A percentile compares a stretch with the other conserved stretches of the same genome.
Evolutionary conservation across 2,113 vertebrate genomes (phyloP).

Genomic region (Columbina picui): DNA sequence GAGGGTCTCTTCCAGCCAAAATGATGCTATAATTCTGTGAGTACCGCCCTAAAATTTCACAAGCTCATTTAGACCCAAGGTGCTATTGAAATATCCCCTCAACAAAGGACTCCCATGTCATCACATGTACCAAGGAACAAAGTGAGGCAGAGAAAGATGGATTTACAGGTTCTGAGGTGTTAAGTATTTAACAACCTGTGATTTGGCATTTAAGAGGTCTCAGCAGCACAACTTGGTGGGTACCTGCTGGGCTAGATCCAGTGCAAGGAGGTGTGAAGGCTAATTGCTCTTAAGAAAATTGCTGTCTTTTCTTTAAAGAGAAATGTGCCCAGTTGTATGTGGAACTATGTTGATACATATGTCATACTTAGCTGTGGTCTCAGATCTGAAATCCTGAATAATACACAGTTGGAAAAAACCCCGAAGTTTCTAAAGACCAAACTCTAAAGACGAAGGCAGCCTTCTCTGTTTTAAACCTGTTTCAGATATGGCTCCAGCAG

Average conservation of each 20-base stretch:
- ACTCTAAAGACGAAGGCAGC: not conserved
- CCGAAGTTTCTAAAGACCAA: not conserved
- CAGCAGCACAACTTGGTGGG: not conserved
- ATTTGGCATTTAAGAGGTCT: not conserved
- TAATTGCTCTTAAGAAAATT: not conserved
- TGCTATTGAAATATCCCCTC: not conserved
- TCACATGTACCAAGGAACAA: not conserved
- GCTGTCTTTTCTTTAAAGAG: not conserved
- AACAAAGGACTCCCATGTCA: not conserved
- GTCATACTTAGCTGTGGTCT: not conserved
- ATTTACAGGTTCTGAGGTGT: not conserved
- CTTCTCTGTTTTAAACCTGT: not conserved
- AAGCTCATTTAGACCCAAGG: not conserved
- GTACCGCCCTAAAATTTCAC: not conserved
- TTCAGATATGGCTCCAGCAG: not conserved
- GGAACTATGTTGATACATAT: not conserved
- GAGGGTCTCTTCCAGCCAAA: too few species aligned
- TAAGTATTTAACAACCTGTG: not conserved
- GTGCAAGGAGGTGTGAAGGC: not conserved
- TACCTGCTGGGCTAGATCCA: not conserved
- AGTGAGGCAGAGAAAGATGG: not conserved
- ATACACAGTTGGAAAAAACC: accelerated
- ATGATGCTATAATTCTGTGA: not conserved
- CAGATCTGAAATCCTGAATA: not conserved
- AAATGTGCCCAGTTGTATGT: not conserved